A percentile compares a stretch with the other conserved stretches of the same genome.
These are phyloP conservation scores for Rhodeus uyekii DNA, from an alignment of 2,797 vertebrate species.

Conservation along the genomic window DNA sequence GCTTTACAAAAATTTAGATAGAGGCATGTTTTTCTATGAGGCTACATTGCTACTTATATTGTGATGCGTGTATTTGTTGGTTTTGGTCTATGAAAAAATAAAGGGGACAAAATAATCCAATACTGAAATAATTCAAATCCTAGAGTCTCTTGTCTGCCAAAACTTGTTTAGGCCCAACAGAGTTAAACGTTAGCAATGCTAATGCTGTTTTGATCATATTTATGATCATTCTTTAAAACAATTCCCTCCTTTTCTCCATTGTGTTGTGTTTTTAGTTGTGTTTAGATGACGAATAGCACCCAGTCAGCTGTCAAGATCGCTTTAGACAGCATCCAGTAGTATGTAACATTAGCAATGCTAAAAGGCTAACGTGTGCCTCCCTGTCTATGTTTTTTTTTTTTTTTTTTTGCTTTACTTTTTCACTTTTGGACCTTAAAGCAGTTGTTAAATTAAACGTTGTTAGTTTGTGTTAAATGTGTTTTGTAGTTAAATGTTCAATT, in stretches of 20 bases:
- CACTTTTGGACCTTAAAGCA: background rate
- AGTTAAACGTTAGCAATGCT: conserved; percentile 16
- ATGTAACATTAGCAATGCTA: conserved; percentile 68
- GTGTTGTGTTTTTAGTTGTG: conserved; percentile 53
- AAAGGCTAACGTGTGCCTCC: conserved; percentile 54
- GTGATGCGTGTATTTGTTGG: background rate
- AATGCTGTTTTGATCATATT: conserved; percentile 6
- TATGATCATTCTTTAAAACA: background rate
- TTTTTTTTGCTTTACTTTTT: background rate
- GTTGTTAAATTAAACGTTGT: background rate
- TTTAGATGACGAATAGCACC: conserved; percentile 46
- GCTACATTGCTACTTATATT: background rate
- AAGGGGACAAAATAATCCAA: background rate
- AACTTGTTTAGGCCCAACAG: conserved; percentile 49
- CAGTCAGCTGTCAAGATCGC: conserved; percentile 48
- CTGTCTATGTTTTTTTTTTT: conserved; percentile 1
- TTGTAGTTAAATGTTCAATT: too few species aligned
- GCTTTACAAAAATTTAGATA: background rate
- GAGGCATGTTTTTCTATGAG: background rate
- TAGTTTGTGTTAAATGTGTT: too few species aligned
- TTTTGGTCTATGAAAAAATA: background rate
- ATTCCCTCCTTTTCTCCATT: conserved; percentile 14
- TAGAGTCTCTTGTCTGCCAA: conserved; percentile 49
- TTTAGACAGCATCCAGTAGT: conserved; percentile 50
- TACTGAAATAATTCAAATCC: conserved; percentile 41